Percentiles rank a stretch among this genome's conserved stretches.
Evolutionary conservation across 2,888 invertebrate species (phyloP).

Genomic region (Cheilosia vernalis): DNA sequence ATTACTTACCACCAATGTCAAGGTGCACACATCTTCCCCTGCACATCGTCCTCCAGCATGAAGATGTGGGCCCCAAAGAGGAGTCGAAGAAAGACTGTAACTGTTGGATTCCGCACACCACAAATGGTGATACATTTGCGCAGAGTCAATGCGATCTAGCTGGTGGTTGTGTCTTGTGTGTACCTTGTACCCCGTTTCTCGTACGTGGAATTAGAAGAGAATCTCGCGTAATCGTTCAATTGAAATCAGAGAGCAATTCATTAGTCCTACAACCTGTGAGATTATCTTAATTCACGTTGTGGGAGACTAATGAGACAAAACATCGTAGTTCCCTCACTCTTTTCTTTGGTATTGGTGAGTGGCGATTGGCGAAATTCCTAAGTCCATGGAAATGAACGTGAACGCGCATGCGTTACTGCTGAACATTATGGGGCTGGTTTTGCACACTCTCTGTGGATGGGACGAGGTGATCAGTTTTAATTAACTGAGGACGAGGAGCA

Average conservation of each 20-base stretch:
- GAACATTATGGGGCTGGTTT: slow-evolving; percentile 59
- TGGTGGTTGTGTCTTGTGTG: not conserved
- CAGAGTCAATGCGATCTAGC: slow-evolving; percentile 30
- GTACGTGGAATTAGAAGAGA: slow-evolving; percentile 71
- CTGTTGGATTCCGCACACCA: slow-evolving; percentile 57
- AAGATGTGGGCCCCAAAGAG: slow-evolving; percentile 10
- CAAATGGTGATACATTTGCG: slow-evolving; percentile 61
- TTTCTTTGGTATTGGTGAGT: no score
- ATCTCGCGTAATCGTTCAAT: slow-evolving; percentile 81
- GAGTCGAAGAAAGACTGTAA: not conserved
- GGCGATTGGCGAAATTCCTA: no score
- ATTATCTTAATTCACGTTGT: slow-evolving; percentile 84
- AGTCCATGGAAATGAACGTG: slow-evolving; percentile 17
- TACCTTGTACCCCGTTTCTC: slow-evolving; percentile 13
- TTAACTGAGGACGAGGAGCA: slow-evolving; percentile 32
- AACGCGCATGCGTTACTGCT: slow-evolving; percentile 64
- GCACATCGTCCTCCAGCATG: slow-evolving; percentile 37
- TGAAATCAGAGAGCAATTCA: slow-evolving; percentile 83
- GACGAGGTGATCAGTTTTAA: slow-evolving; percentile 50
- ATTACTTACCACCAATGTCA: slow-evolving; percentile 76
- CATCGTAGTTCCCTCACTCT: slow-evolving; percentile 55
- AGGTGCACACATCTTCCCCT: slow-evolving; percentile 71
- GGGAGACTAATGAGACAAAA: slow-evolving; percentile 83
- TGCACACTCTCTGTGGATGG: not conserved
- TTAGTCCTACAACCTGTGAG: slow-evolving; percentile 82